phyloP scores from a whole-genome alignment of 2,113 vertebrate species.

The Epinephelus moara region DNA sequence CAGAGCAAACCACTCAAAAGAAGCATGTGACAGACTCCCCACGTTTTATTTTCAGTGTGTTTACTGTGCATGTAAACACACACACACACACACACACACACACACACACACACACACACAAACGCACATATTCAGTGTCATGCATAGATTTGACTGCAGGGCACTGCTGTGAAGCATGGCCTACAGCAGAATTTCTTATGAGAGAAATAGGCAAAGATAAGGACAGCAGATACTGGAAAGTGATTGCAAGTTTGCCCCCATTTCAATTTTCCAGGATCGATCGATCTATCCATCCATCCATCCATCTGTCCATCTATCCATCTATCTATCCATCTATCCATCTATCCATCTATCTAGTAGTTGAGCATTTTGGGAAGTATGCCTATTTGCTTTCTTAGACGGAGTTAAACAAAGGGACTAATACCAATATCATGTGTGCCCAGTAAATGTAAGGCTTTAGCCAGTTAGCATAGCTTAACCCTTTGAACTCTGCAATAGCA shows the following conservation, averaged over 20 bases:
- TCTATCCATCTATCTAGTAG: not conserved
- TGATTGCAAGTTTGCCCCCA: not conserved
- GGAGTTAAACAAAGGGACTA: not conserved
- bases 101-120: constrained; percentile 6
- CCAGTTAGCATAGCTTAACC: not conserved
- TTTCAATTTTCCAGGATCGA: not conserved
- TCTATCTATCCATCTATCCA: too few relatives aligned
- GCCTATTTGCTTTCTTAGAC: too few relatives aligned
- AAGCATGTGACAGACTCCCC: constrained; percentile 60
- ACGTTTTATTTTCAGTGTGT: constrained; percentile 8
- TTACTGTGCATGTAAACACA: not conserved
- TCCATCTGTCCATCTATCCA: too few relatives aligned
- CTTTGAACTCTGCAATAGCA: too few relatives aligned
- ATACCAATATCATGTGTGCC: not conserved
- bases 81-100: not conserved
- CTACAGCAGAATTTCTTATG: not conserved
- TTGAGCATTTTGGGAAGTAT: not conserved
- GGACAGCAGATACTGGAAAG: not conserved
- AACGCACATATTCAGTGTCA: not conserved
- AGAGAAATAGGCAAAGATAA: not conserved
- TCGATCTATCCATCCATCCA: too few relatives aligned
- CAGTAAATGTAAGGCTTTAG: not conserved
- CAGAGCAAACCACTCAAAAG: constrained; percentile 34
- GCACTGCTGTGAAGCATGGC: not conserved
- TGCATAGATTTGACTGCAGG: not conserved